These are phyloP conservation scores for Coreius guichenoti DNA, from an alignment of 2,797 vertebrate species.

Conservation along the genomic window DNA sequence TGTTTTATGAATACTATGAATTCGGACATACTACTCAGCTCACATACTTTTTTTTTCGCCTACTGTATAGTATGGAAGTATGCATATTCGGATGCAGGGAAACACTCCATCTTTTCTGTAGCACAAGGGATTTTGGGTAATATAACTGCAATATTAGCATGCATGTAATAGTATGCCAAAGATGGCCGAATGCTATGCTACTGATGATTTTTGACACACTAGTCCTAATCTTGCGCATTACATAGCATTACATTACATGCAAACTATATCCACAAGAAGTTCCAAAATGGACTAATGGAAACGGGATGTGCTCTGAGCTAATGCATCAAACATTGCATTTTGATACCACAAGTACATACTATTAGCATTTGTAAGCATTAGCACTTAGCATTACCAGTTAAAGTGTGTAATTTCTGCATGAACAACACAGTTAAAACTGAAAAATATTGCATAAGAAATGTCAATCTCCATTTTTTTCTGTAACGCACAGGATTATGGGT, in stretches of 20 bases:
- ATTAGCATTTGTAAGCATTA: background rate
- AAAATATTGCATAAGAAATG: background rate
- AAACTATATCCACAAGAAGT: background rate
- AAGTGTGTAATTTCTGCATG: background rate
- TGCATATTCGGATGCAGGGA: background rate
- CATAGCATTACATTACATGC: background rate
- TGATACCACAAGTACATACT: too few species aligned
- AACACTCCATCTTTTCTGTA: background rate
- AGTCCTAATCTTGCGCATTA: background rate
- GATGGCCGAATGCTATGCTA: background rate
- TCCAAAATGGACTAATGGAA: background rate
- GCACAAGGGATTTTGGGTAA: background rate
- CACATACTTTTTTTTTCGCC: background rate
- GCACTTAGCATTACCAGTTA: background rate
- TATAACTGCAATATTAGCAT: background rate
- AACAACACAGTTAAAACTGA: background rate
- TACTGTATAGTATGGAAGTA: background rate
- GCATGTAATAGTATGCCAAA: background rate
- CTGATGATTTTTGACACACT: background rate
- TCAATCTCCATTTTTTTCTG: background rate
- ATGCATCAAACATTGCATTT: background rate
- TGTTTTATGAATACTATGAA: background rate
- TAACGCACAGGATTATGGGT: background rate
- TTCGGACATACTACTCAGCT: background rate
- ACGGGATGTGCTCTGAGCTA: background rate